These are phyloP conservation scores for Cerastis rubricosa DNA, from an alignment of 2,888 invertebrate species.

Conservation along the genomic window DNA sequence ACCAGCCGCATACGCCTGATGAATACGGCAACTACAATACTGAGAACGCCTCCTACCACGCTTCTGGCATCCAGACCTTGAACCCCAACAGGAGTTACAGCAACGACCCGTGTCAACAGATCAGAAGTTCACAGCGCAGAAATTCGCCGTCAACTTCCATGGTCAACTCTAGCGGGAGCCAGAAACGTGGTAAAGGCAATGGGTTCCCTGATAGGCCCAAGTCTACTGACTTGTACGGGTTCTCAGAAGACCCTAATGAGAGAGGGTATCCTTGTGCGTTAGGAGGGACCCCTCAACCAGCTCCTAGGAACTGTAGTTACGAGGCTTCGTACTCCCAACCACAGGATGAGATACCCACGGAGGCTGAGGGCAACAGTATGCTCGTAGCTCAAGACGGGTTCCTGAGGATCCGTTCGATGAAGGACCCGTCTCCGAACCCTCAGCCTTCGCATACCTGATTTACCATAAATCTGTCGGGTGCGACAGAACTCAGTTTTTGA, in stretches of 20 bases:
- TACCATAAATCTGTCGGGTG: constrained; percentile 81
- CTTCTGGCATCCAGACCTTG: constrained; percentile 88
- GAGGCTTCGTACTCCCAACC: constrained; percentile 90
- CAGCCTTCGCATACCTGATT: constrained; percentile 88
- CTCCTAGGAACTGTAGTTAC: constrained; percentile 87
- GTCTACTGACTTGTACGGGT: constrained; percentile 91
- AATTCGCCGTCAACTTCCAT: constrained; percentile 87
- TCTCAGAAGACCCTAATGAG: constrained; percentile 87
- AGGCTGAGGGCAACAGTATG: constrained; percentile 93
- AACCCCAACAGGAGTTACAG: constrained; percentile 90
- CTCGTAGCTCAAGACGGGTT: constrained; percentile 97
- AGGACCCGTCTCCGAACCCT: constrained; percentile 79
- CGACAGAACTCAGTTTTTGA: constrained; percentile 87
- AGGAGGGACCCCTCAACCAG: constrained; percentile 87
- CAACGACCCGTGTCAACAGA: constrained; percentile 80
- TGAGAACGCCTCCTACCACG: constrained; percentile 88
- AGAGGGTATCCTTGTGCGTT: constrained; percentile 85
- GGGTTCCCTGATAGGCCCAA: constrained; percentile 92
- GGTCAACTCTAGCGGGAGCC: constrained; percentile 88
- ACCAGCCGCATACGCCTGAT: constrained; percentile 89
- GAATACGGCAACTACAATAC: constrained; percentile 87
- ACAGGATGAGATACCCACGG: constrained; percentile 87
- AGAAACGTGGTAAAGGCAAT: constrained; percentile 88
- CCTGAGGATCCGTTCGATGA: constrained; percentile 95
- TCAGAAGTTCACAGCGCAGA: constrained; percentile 85